Evolutionary conservation across 2,888 invertebrate genomes (phyloP).

Genomic region (Rhaphigaster nebulosa): DNA sequence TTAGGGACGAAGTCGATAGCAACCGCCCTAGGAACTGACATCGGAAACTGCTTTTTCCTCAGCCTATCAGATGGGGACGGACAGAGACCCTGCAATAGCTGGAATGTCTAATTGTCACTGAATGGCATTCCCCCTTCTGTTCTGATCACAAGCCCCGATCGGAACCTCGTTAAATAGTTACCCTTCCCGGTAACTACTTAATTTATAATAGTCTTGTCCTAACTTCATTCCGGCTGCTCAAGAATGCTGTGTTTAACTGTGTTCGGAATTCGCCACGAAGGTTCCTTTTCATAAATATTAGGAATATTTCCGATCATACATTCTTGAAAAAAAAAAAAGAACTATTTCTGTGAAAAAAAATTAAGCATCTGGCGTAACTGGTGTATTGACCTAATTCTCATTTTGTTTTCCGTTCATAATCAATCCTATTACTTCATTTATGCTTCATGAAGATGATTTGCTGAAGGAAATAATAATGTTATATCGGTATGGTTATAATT

Average conservation of each 20-base stretch:
- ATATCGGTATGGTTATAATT: too few relatives aligned
- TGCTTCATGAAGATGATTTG: too few relatives aligned
- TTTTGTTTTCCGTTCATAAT: neutral
- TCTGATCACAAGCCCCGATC: slow-evolving; percentile 7
- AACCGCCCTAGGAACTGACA: neutral
- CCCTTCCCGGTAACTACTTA: neutral
- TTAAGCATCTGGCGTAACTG: neutral
- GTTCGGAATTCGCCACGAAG: neutral
- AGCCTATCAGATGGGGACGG: neutral
- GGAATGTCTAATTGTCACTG: slow-evolving; percentile 44
- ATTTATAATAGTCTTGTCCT: slow-evolving; percentile 17
- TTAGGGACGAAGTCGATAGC: neutral
- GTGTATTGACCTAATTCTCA: neutral
- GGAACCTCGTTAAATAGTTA: slow-evolving; percentile 7
- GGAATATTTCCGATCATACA: neutral
- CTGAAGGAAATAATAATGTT: too few relatives aligned
- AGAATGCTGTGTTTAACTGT: neutral
- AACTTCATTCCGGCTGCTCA: neutral
- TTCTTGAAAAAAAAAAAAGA: neutral
- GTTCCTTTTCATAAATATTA: neutral
- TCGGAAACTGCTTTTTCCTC: neutral
- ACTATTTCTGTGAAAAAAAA: too few relatives aligned
- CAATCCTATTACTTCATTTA: too few relatives aligned
- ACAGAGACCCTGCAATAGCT: neutral
- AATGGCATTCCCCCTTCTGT: neutral